Base-by-base conservation (phyloP, 2,113 vertebrate species). In the Chamaea fasciata region DNA sequence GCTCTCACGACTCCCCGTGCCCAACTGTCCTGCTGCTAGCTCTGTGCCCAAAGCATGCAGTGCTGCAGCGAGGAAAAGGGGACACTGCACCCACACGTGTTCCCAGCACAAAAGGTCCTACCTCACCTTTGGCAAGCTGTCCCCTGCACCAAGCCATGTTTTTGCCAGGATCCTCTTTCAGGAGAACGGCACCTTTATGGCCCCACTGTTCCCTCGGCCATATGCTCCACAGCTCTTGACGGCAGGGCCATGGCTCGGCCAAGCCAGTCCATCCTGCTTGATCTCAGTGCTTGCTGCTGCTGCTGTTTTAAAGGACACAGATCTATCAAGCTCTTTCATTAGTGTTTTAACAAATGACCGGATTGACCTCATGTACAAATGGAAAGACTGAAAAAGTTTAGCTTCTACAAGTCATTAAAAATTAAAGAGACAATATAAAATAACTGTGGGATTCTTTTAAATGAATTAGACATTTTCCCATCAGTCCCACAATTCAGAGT, bases 21-120 rank as follows among this genome's bases (percentile, higher is more conserved):
- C 73, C 0, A 0, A 16, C 16, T 0, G 15, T 24, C 41, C n/a
- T 8, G 2, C 30, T 15, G 37, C 71, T 15, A 1, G 46, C 59
- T 42, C 64, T 8, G 4, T 0, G 2, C 42, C 42, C 0, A 0
- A n/a, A 63, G 39, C 15, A 10, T 6, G 0, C 0, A 1, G 33
- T 11, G 59, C 52, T 52, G 46, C 71, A 37, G 33, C 0, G 15
- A 15, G 23, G 24, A 4, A 14, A 15, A 13, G 14, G 1, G 39
- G 8, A 21, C n/a, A 7, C 46, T 27, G 47, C 17, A 26, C 24
- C 27, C 35, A 2, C 21, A 33, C 7, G 2, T 6, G 31, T 10
- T 59, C 39, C 77, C 30, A 31, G 57, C 16, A 15, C 17, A 2
- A 4, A 17, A 6, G 0, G 1, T 7, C 75, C 70, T 57, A 26